phyloP scores from a whole-genome alignment of 1,140 invertebrate species.

The Papilio xuthus region DNA sequence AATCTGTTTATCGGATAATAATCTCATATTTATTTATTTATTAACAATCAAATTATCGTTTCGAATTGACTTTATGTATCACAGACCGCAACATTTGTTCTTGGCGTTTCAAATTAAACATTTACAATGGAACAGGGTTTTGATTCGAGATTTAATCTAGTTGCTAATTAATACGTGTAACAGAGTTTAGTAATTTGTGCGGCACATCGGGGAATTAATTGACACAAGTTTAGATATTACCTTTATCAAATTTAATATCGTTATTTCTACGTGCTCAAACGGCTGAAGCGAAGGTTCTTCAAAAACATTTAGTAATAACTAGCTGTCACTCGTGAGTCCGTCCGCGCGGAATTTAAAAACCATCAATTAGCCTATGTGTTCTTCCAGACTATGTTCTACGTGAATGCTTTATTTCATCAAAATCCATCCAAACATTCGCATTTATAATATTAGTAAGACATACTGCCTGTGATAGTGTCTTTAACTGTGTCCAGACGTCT shows the following conservation, averaged over 20 bases:
- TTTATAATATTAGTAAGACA: no score
- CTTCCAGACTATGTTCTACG: no score
- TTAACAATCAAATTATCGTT: not conserved
- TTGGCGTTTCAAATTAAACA: conserved; percentile 12
- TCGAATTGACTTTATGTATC: not conserved
- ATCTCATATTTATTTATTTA: not conserved
- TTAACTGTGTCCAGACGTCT: no score
- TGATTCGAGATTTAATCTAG: conserved; percentile 2
- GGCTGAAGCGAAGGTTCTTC: not conserved
- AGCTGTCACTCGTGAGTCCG: no score
- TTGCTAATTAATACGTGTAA: conserved; percentile 20
- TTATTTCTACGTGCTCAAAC: not conserved
- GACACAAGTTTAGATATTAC: not conserved
- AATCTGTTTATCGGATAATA: not conserved
- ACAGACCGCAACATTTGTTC: conserved; percentile 2
- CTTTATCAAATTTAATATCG: conserved; percentile 7
- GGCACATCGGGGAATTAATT: conserved; percentile 10
- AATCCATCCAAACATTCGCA: no score
- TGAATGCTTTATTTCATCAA: no score
- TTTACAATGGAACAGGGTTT: not conserved
- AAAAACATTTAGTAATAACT: no score
- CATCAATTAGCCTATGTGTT: no score
- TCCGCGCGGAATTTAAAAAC: no score
- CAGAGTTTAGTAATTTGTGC: conserved; percentile 12
- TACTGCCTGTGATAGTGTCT: no score